Base-by-base conservation (phyloP, 2,888 invertebrate genomes). In the Agriotes lineatus region DNA sequence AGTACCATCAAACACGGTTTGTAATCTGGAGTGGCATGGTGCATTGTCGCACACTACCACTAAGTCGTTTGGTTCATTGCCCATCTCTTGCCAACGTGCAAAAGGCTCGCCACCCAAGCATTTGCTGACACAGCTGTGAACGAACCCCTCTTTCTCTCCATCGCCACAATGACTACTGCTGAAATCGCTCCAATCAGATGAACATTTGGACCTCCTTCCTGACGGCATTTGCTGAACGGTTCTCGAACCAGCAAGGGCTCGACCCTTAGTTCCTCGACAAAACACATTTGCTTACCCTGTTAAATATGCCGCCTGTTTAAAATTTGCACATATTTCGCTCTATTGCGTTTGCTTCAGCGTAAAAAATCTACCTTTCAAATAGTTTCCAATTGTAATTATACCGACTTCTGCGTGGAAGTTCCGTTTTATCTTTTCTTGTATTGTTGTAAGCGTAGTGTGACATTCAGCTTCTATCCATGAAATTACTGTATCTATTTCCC, bases 151-250 rank as follows among this genome's bases (percentile, higher is more conserved):
- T 30, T 22, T 12, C 33, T 1, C 16, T 52, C 52, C 52, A 33
- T 52, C 12, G 33, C 30, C 12, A 52, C 33, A 52, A 33, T 6
- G 30, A 25, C 52, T 30, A 14, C 45, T 20, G 20, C 45, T 12
- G 25, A 56, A 35, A 56, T 56, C n/a, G 19, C 56, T 56, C 39
- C 22, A 37, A 57, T 22, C 14, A 18, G 25, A 6, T 57, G 39
- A 37, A 57, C 37, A 39, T 37, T 57, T 18, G 9, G 39, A 7
- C 57, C 19, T 57, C n/a, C 39, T 57, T 16, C 19, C 18, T 35
- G 39, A 14, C 16, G 54, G 33, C 30, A 54, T 16, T 16, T 16
- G 44, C n/a, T 50, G 14, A 14, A 50, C 50, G 1, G 25, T 14
- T 50, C 25, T 50, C 1, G 20, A 5, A 25, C 19, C 25, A 25